Evolutionary conservation across 2,888 invertebrate genomes (phyloP), one percentile per base, ranked within the genome.

Genomic region (Amiota minor): DNA sequence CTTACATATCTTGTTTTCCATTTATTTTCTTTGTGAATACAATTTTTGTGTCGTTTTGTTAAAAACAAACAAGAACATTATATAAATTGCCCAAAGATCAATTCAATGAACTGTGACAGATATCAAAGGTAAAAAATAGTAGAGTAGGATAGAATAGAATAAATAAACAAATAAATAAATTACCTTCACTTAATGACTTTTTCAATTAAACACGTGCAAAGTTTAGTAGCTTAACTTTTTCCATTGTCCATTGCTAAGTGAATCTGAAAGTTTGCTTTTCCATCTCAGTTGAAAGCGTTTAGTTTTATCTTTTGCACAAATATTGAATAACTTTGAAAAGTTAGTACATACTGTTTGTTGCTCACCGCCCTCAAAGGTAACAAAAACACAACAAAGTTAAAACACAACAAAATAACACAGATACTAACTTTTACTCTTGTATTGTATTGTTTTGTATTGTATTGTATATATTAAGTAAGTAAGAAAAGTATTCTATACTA

Each of bases 271-370:
- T 67, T 67, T 35, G 35, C 35, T 35, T 6, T 68, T 68, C 53
- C 50, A 50, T 12, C 53, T 68, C 20, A 59, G 59, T 20, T 11
- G 65, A 49, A 65, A 46, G 12, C 18, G 4, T 50, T 14, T 68
- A 68, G 47, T 68, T 68, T 68, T 68, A 68, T 68, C 67, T 68
- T 10, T 35, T 20, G 20, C 35, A 53, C 23, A 68, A 68, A 68
- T 68, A 68, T 68, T 68, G 67, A 68, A 68, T 68, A 68, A 68
- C 16, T 68, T 68, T 47, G 23, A 9, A 50, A 68, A 68, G 50
- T 68, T 68, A 35, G 23, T 23, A 53, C 14, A 45, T 20, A 45
- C n/a, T 49, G 20, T 20, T 59, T 59, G 59, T 20, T 20, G 59
- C 9, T 20, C 11, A 67, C 47, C 20, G 11, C 20, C 35, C 35